A percentile compares a stretch with the other conserved stretches of the same genome.
phyloP scores from a whole-genome alignment of 2,888 invertebrate species.

The Cerastis leucographa region DNA sequence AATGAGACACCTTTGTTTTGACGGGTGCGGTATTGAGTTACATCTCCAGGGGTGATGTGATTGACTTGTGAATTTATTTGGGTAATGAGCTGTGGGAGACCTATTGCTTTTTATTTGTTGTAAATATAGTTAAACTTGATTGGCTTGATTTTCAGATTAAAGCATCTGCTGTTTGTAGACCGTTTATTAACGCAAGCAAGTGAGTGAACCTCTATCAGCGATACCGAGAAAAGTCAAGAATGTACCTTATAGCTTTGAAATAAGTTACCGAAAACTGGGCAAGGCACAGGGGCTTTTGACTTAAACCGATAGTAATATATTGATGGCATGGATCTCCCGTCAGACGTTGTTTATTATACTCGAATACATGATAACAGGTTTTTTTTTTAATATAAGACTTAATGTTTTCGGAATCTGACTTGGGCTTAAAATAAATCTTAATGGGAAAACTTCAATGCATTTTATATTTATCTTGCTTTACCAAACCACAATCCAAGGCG shows the following conservation, averaged over 20 bases:
- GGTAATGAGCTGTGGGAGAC: background rate
- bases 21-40: constrained; percentile 2
- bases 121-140: background rate
- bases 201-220: background rate
- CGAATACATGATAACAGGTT: background rate
- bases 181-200: background rate
- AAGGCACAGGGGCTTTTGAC: background rate
- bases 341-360: background rate
- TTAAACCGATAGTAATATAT: background rate
- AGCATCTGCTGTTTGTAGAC: background rate
- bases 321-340: background rate
- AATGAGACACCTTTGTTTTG: constrained; percentile 56
- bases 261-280: background rate
- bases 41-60: constrained; percentile 17
- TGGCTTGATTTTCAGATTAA: background rate
- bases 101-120: background rate
- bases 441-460: background rate
- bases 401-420: background rate
- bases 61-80: constrained; percentile 38
- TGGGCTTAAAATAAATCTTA: background rate
- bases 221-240: background rate
- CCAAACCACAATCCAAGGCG: constrained; percentile 1
- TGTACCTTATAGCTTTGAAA: background rate
- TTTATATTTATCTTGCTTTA: background rate
- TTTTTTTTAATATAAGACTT: too few species aligned